These are phyloP conservation scores for Thymallus thymallus DNA, from an alignment of 2,113 vertebrate species.

Conservation along the genomic window DNA sequence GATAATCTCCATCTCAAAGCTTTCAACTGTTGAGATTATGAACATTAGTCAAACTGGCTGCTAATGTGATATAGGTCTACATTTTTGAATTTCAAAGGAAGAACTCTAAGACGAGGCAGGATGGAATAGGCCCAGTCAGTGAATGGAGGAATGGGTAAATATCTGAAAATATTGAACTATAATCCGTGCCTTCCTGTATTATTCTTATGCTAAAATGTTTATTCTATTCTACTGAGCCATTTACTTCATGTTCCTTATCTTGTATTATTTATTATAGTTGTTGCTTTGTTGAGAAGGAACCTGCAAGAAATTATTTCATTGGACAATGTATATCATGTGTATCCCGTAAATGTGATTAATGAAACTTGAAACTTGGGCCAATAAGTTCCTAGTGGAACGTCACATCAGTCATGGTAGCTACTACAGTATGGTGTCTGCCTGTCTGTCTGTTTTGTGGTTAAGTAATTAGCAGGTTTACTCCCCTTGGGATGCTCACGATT, in stretches of 20 bases:
- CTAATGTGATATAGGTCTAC: too few species aligned
- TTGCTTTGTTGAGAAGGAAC: neutral
- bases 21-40: neutral
- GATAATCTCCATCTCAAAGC: neutral
- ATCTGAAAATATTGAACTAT: too few species aligned
- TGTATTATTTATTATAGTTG: neutral
- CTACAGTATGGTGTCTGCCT: neutral
- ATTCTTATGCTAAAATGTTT: too few species aligned
- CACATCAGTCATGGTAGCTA: neutral
- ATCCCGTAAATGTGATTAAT: neutral
- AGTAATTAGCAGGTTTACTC: slow-evolving; percentile 46
- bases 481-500: slow-evolving; percentile 60
- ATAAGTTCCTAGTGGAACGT: neutral
- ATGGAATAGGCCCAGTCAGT: too few species aligned
- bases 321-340: too few species aligned
- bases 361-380: neutral
- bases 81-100: too few species aligned
- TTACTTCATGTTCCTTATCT: neutral
- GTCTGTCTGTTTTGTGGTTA: neutral
- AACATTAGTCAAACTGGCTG: too few species aligned
- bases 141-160: too few species aligned
- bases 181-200: too few species aligned
- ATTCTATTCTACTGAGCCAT: too few species aligned
- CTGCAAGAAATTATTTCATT: too few species aligned
- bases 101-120: too few species aligned